These are phyloP conservation scores for Calameuta filiformis DNA, from an alignment of 2,888 invertebrate genomes.

Conservation along the genomic window DNA sequence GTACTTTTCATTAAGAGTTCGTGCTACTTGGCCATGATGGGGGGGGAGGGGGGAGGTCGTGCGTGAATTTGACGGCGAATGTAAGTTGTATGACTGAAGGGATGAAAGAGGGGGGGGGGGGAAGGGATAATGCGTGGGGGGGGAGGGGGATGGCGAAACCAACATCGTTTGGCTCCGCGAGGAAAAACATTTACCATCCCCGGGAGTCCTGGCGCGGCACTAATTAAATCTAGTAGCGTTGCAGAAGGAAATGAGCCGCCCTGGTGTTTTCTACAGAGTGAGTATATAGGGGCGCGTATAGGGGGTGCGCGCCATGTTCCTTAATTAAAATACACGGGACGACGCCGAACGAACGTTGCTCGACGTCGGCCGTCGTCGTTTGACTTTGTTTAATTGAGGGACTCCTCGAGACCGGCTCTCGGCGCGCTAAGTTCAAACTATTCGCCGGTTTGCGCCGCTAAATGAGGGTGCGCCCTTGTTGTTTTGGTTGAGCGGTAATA, in stretches of 20 bases:
- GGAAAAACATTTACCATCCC: constrained; percentile 49
- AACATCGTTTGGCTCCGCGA: constrained; percentile 32
- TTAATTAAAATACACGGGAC: constrained; percentile 41
- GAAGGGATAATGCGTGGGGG: not conserved
- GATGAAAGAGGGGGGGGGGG: too few relatives aligned
- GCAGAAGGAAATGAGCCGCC: constrained; percentile 15
- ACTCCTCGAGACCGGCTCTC: not conserved
- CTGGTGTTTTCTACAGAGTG: constrained; percentile 24
- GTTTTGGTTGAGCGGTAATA: not conserved
- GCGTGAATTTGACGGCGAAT: too few relatives aligned
- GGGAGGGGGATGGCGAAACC: constrained; percentile 18
- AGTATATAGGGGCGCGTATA: not conserved
- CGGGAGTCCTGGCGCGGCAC: constrained; percentile 32
- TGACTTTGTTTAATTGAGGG: not conserved
- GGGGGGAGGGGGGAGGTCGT: too few relatives aligned
- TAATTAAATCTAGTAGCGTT: constrained; percentile 49
- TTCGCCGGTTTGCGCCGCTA: not conserved
- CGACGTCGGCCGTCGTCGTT: not conserved
- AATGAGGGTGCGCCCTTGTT: not conserved
- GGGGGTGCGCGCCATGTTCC: constrained; percentile 27
- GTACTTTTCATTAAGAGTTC: constrained; percentile 45
- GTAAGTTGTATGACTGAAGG: too few relatives aligned
- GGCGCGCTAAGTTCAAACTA: not conserved
- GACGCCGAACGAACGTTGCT: not conserved
- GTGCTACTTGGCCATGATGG: too few relatives aligned